Conservation (phyloP, 2,888 invertebrate genomes). For the Leistus spinibarbis region DNA sequence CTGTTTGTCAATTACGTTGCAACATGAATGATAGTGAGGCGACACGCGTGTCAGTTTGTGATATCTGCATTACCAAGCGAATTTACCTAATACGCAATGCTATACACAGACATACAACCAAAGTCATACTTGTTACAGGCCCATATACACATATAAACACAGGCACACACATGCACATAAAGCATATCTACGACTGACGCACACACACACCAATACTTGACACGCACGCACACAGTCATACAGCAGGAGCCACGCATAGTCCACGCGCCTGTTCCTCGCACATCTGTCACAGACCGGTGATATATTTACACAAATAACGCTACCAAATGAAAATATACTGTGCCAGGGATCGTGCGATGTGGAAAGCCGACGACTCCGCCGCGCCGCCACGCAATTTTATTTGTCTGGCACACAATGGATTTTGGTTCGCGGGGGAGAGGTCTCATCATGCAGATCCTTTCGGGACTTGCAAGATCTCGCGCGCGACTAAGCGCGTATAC, state of each 20-base stretch:
- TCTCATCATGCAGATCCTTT: conserved; percentile 30
- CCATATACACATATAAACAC: not conserved
- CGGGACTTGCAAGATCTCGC: conserved; percentile 1
- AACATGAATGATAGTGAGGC: too few relatives aligned
- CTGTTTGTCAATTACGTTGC: too few relatives aligned
- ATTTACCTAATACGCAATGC: too few relatives aligned
- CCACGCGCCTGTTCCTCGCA: conserved; percentile 11
- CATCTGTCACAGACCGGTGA: conserved; percentile 35
- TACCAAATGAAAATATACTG: conserved; percentile 39
- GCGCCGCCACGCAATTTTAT: conserved; percentile 29
- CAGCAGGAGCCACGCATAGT: not conserved
- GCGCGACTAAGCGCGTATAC: not conserved
- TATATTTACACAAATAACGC: conserved; percentile 40
- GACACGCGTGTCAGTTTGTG: too few relatives aligned
- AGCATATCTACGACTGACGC: not conserved
- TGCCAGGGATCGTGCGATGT: conserved; percentile 5
- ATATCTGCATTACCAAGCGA: too few relatives aligned
- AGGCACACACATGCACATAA: not conserved
- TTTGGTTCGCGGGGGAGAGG: conserved; percentile 5
- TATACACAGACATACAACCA: not conserved
- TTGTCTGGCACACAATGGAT: conserved; percentile 29
- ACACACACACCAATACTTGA: not conserved
- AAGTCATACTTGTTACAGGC: not conserved
- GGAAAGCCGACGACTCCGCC: not conserved
- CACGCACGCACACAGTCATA: not conserved